Base-by-base conservation (phyloP, 2,113 vertebrate species). In the Nerophis lumbriciformis region DNA sequence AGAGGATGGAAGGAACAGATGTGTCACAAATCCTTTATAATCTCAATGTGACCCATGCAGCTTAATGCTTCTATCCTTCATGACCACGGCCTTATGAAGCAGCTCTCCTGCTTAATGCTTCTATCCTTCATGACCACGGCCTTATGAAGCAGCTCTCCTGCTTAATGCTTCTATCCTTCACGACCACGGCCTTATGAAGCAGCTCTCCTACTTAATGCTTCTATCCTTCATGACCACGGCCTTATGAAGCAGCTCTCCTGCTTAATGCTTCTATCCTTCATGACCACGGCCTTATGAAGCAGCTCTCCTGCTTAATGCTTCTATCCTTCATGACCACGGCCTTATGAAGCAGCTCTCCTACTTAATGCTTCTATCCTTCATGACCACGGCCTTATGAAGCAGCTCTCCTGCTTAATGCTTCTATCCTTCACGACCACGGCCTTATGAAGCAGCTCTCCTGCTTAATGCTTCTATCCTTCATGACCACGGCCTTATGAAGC, bases 11-110 rank as follows among this genome's bases (percentile, higher is more conserved):
- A 72, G 71, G 28, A 71, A 59, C 80, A 80, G 77, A 80, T 80
- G 64, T 66, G 65, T 61, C 60, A 78, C 73, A 83, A 90, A 83
- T 78, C 80, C 75, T 71, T 73, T 56, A 80, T 83, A 76, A 87
- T 88, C 83, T 85, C 64, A 83, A 83, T 72, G 59, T 37, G 55
- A 81, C 69, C 51, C 42, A 59, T 3, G 49, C 48, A 77, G 67
- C 28, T 28, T 28, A 28, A 28, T 28, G 28, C 28, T 28, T 28
- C 28, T 28, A 4, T 28, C 28, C 19, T 19, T 19, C 28, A 28
- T 28, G 28, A 28, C 28, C 28, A 28, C 3, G 4, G 28, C 28
- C 28, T 28, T 28, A 28, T 28, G 28, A 3, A 3, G 28, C 28
- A 28, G 28, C 28, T 28, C 28, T 28, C 28, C 28, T 28, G 28